Evolutionary conservation across 2,797 vertebrate species (phyloP).

Genomic region (Fistularia tabacaria): DNA sequence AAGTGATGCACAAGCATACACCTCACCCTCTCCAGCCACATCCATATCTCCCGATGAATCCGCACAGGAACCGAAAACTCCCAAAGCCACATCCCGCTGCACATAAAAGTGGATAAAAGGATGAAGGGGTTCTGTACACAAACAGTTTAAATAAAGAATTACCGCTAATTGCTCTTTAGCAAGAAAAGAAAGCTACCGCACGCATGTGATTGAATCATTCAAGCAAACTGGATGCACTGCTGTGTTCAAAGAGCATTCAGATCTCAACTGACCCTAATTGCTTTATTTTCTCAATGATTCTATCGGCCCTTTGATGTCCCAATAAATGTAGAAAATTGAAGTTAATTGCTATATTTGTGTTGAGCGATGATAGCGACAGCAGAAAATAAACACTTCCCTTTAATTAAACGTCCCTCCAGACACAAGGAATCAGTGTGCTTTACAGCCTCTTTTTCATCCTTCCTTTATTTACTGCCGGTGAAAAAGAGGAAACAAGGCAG

Average conservation of each 20-base stretch:
- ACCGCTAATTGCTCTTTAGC: slow-evolving; percentile 77
- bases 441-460: slow-evolving; percentile 64
- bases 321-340: slow-evolving; percentile 78
- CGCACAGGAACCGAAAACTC: slow-evolving; percentile 69
- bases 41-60: slow-evolving; percentile 58
- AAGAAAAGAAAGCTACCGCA: slow-evolving; percentile 77
- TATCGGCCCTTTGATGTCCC: slow-evolving; percentile 79
- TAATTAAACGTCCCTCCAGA: slow-evolving; percentile 72
- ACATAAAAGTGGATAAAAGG: slow-evolving; percentile 79
- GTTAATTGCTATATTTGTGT: slow-evolving; percentile 82
- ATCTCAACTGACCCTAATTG: slow-evolving; percentile 74
- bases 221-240: slow-evolving; percentile 63
- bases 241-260: slow-evolving; percentile 71
- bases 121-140: slow-evolving; percentile 80
- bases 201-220: slow-evolving; percentile 72
- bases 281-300: slow-evolving; percentile 76
- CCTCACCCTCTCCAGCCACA: slow-evolving; percentile 50
- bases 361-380: slow-evolving; percentile 65
- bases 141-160: slow-evolving; percentile 83
- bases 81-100: slow-evolving; percentile 63
- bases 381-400: slow-evolving; percentile 66
- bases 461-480: slow-evolving; percentile 69
- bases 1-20: slow-evolving; percentile 50
- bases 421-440: slow-evolving; percentile 58
- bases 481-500: slow-evolving; percentile 64